These are phyloP conservation scores for Scytalopus superciliaris DNA, from an alignment of 2,113 vertebrate genomes.

Conservation along the genomic window DNA sequence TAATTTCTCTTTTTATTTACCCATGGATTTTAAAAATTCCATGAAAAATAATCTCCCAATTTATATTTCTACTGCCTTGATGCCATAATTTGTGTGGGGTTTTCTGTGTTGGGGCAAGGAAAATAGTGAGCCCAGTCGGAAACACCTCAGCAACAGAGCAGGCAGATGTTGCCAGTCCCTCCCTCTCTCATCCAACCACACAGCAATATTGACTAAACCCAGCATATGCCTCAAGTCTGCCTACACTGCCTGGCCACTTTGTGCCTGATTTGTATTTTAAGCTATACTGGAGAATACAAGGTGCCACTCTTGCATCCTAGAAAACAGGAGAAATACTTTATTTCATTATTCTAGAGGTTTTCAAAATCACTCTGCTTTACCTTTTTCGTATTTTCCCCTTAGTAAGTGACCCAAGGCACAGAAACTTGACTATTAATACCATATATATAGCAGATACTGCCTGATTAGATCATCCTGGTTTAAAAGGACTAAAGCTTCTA, in stretches of 20 bases:
- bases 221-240: background rate
- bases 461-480: background rate
- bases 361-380: background rate
- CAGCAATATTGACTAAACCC: background rate
- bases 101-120: background rate
- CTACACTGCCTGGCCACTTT: background rate
- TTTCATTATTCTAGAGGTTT: fast-evolving
- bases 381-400: background rate
- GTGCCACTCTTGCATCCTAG: background rate
- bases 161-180: background rate
- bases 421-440: background rate
- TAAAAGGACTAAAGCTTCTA: background rate
- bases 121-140: background rate
- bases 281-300: background rate
- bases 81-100: background rate
- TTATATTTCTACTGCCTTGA: background rate
- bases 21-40: background rate
- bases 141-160: fast-evolving
- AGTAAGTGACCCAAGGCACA: background rate
- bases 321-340: background rate
- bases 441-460: background rate
- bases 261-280: background rate
- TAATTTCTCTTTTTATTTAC: background rate
- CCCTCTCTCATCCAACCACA: background rate
- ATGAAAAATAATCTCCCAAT: background rate